These are phyloP conservation scores for Ligdia adustata DNA, from an alignment of 2,888 invertebrate genomes.

Conservation along the genomic window DNA sequence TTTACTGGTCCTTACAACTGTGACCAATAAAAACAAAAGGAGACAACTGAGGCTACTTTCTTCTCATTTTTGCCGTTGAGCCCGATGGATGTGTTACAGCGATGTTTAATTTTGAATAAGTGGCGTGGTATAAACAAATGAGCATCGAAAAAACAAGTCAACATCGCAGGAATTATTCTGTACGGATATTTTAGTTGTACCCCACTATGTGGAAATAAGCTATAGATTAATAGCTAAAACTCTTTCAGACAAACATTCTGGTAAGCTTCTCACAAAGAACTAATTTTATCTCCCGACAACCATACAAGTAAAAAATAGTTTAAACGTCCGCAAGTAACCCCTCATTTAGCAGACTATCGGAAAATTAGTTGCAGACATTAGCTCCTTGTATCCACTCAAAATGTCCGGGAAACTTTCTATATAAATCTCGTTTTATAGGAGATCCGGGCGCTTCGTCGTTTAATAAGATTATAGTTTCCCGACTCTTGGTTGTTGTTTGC, in stretches of 20 bases:
- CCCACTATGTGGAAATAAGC: too few species aligned
- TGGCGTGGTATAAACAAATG: too few species aligned
- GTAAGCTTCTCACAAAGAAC: constrained; percentile 8
- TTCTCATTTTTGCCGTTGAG: too few species aligned
- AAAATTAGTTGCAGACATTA: constrained; percentile 43
- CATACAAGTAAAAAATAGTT: constrained; percentile 36
- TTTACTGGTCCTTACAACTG: too few species aligned
- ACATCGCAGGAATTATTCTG: too few species aligned
- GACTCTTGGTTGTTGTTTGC: background rate
- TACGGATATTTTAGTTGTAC: too few species aligned
- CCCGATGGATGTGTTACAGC: too few species aligned
- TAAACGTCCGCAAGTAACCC: constrained; percentile 42
- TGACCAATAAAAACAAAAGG: too few species aligned
- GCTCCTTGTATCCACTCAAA: constrained; percentile 33
- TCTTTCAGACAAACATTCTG: constrained; percentile 1
- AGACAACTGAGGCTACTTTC: too few species aligned
- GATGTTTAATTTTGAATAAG: too few species aligned
- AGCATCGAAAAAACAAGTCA: too few species aligned
- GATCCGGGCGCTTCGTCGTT: constrained; percentile 2
- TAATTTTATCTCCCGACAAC: constrained; percentile 23
- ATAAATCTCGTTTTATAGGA: constrained; percentile 22
- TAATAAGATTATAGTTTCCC: constrained; percentile 7
- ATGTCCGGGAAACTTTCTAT: constrained; percentile 21
- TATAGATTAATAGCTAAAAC: background rate
- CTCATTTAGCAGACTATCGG: constrained; percentile 35